phyloP scores from a whole-genome alignment of 2,797 vertebrate species.

The Gallinago nigripennis region DNA sequence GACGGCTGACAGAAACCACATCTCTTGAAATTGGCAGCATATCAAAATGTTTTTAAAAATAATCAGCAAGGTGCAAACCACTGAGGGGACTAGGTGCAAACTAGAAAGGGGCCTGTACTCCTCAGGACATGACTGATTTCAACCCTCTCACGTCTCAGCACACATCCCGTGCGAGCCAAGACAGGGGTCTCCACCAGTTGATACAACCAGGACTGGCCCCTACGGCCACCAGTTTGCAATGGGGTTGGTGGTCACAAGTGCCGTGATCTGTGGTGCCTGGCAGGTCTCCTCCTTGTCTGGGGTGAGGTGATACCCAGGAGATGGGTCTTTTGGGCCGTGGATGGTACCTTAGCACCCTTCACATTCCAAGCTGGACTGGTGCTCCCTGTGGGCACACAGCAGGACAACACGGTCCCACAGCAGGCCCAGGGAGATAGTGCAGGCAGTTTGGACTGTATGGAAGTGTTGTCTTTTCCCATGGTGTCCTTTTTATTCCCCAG shows the following conservation, averaged over 20 bases:
- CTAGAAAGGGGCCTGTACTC: not conserved
- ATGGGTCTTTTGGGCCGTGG: not conserved
- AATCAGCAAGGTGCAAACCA: slow-evolving; percentile 37
- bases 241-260: fast-evolving
- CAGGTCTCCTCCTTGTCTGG: not conserved
- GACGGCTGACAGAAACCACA: not conserved
- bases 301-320: not conserved
- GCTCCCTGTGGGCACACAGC: fast-evolving
- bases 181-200: not conserved
- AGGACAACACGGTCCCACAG: not conserved
- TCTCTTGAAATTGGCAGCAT: slow-evolving; percentile 2
- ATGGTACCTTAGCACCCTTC: not conserved
- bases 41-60: slow-evolving; percentile 37
- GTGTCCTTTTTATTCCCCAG: not conserved
- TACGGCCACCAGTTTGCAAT: fast-evolving
- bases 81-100: not conserved
- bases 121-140: slow-evolving; percentile 1
- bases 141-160: fast-evolving
- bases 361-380: not conserved
- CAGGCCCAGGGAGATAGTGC: not conserved
- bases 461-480: not conserved
- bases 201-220: not conserved
- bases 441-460: fast-evolving
- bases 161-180: not conserved
- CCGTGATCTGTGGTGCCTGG: fast-evolving